phyloP scores from a whole-genome alignment of 2,888 invertebrate genomes.

The Patella depressa region DNA sequence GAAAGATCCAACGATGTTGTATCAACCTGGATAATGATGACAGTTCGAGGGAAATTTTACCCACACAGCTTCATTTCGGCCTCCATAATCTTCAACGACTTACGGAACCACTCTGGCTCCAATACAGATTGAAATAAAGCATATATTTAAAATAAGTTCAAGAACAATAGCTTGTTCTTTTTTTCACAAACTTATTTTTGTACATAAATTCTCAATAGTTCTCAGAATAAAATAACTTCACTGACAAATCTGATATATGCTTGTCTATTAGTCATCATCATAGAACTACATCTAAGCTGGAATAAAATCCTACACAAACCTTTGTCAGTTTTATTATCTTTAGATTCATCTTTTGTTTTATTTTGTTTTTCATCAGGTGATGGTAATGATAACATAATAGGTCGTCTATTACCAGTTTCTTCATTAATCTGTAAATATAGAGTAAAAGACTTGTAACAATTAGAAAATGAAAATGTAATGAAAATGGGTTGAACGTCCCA shows the following conservation, averaged over 20 bases:
- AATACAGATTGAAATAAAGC: no score
- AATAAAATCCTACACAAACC: background rate
- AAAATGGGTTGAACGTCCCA: no score
- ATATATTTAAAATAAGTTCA: no score
- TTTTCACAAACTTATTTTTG: no score
- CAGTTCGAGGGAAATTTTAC: no score
- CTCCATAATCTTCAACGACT: no score
- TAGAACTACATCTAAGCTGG: background rate
- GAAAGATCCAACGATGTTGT: no score
- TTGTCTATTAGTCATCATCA: constrained; percentile 19
- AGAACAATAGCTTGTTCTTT: no score
- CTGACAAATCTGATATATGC: constrained; percentile 12
- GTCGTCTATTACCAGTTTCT: constrained; percentile 85
- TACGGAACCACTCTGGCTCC: no score
- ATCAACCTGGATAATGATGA: no score
- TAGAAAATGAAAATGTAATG: no score
- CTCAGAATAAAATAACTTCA: constrained; percentile 9
- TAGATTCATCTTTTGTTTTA: constrained; percentile 25
- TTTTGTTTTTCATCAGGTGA: constrained; percentile 55
- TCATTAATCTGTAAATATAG: constrained; percentile 76
- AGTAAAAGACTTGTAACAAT: background rate
- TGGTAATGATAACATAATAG: constrained; percentile 79
- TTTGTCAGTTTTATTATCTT: constrained; percentile 15
- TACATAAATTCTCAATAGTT: background rate
- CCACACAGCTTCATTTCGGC: no score